A percentile compares a stretch with the other conserved stretches of the same genome.
Conservation (phyloP, 2,797 vertebrate genomes). For the Tachyglossus aculeatus region DNA sequence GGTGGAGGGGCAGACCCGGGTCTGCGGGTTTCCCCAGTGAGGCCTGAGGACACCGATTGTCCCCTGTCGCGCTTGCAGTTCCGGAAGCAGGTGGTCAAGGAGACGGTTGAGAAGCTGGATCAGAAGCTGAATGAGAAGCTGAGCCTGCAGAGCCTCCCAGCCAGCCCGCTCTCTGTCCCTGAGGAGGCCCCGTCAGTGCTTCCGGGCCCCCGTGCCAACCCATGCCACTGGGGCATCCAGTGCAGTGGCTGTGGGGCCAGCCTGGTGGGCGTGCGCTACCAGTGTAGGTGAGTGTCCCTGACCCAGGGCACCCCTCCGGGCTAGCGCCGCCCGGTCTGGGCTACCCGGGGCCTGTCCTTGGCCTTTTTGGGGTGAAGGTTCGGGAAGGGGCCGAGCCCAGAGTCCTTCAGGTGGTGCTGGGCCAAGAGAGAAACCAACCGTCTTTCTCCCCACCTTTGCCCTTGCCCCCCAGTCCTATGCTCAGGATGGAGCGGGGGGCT, state of each 20-base stretch:
- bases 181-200: conserved; percentile 64
- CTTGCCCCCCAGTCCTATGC: no score
- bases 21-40: not conserved
- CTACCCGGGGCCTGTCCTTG: no score
- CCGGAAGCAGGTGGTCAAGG: conserved; percentile 93
- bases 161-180: conserved; percentile 53
- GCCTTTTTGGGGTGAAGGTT: no score
- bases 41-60: not conserved
- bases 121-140: conserved; percentile 91
- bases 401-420: not conserved
- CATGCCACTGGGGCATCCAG: conserved; percentile 84
- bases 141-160: conserved; percentile 76
- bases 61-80: conserved; percentile 75
- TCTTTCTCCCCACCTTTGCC: not conserved
- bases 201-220: no score
- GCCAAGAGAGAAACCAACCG: not conserved
- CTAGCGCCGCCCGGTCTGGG: not conserved
- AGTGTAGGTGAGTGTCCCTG: conserved; percentile 87
- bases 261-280: conserved; percentile 91
- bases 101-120: conserved; percentile 94
- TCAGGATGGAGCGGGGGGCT: no score
- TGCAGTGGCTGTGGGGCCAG: conserved; percentile 89
- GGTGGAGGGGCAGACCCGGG: not conserved
- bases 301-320: not conserved
- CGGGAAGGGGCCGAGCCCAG: not conserved